phyloP scores from a whole-genome alignment of 2,113 vertebrate genomes.

The Baryphthengus martii region DNA sequence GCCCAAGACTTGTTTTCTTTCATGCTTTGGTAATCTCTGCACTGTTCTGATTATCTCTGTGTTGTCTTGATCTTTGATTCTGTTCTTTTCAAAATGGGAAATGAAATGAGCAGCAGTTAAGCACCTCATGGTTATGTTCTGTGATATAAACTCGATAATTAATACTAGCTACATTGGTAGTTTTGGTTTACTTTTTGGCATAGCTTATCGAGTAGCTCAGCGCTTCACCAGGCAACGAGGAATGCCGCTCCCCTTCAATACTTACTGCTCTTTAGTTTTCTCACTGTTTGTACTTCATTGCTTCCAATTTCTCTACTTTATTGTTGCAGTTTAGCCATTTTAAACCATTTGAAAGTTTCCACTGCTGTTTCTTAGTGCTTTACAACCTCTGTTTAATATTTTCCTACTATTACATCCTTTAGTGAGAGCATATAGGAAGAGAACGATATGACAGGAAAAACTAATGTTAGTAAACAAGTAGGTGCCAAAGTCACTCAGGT shows the following conservation, averaged over 20 bases:
- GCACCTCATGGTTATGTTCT: neutral
- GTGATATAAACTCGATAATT: neutral
- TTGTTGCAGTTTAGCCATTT: neutral
- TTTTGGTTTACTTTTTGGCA: neutral
- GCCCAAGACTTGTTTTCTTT: neutral
- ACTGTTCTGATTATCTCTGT: neutral
- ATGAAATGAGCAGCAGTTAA: neutral
- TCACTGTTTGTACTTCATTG: neutral
- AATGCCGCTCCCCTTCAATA: neutral
- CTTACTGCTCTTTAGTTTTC: rapidly evolving
- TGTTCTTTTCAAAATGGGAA: neutral
- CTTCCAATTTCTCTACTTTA: neutral
- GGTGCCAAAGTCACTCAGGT: neutral
- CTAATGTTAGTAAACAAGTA: neutral
- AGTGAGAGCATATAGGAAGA: neutral
- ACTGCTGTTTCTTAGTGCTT: neutral
- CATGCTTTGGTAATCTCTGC: neutral
- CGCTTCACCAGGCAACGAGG: neutral
- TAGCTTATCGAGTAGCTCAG: neutral
- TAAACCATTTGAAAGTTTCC: neutral
- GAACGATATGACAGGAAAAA: neutral
- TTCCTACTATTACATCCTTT: neutral
- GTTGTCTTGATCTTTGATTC: neutral
- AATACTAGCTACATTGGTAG: neutral
- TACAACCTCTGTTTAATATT: neutral